Evolutionary conservation across 2,113 vertebrate species (phyloP).

Genomic region (Aspiorhynchus laticeps): DNA sequence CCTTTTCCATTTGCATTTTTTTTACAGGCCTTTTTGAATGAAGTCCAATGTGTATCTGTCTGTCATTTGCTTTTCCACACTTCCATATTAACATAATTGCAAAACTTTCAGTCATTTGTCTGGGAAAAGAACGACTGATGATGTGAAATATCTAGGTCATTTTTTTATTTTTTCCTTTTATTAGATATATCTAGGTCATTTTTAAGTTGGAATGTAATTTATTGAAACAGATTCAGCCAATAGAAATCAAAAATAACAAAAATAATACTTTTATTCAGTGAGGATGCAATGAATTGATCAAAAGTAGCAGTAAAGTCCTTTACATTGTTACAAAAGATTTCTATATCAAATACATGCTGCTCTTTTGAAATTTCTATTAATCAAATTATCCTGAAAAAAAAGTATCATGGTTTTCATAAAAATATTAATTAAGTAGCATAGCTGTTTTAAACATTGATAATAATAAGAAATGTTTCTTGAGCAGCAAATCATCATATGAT

Average conservation of each 20-base stretch:
- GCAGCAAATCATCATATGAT: neutral
- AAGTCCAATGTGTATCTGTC: conserved; percentile 48
- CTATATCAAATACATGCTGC: neutral
- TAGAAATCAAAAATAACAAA: neutral
- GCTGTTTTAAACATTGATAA: neutral
- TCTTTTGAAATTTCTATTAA: neutral
- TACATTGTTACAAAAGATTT: neutral
- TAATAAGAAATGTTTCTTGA: neutral
- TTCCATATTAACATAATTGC: conserved; percentile 45
- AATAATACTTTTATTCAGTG: neutral
- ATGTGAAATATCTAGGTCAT: conserved; percentile 20
- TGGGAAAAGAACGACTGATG: conserved; percentile 27
- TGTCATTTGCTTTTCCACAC: conserved; percentile 50
- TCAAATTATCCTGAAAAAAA: neutral
- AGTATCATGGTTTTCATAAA: neutral
- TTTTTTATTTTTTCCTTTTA: too few species aligned
- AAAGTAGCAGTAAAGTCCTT: neutral
- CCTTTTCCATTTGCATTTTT: conserved; percentile 37
- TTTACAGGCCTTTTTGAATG: conserved; percentile 9
- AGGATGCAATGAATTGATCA: neutral
- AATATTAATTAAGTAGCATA: neutral
- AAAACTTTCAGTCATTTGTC: conserved; percentile 37
- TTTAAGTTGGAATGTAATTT: neutral
- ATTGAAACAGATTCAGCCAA: neutral
- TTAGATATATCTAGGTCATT: conserved; percentile 7